phyloP scores from a whole-genome alignment of 2,113 vertebrate species.

The Sapajus apella region DNA sequence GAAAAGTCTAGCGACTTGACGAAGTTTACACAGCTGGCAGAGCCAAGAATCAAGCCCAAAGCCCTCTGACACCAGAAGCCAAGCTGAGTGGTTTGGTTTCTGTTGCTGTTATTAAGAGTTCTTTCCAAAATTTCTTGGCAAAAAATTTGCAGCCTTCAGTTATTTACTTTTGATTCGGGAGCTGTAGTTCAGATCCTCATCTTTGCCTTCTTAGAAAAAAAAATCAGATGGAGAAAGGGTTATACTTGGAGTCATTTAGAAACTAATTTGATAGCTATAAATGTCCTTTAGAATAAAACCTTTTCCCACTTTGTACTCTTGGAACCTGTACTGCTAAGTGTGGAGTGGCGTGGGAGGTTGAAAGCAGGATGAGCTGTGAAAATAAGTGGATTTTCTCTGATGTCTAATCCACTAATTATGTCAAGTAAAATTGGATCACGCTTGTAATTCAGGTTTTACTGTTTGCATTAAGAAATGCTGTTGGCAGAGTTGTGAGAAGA shows the following conservation, averaged over 20 bases:
- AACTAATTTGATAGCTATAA: slow-evolving; percentile 34
- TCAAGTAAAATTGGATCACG: slow-evolving; percentile 48
- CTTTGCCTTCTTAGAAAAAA: slow-evolving; percentile 26
- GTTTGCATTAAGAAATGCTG: slow-evolving; percentile 58
- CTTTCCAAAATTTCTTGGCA: neutral
- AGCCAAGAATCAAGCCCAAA: neutral
- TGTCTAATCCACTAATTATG: slow-evolving; percentile 64
- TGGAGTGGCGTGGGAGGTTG: neutral
- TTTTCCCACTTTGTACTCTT: slow-evolving; percentile 37
- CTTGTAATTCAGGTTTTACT: slow-evolving; percentile 54
- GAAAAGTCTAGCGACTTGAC: neutral
- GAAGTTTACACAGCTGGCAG: neutral
- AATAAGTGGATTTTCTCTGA: slow-evolving; percentile 66
- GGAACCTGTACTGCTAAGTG: slow-evolving; percentile 39
- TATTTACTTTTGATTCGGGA: neutral
- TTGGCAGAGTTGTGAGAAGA: slow-evolving; percentile 37
- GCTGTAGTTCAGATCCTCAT: neutral
- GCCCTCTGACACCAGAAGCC: neutral
- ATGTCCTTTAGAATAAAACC: slow-evolving; percentile 31
- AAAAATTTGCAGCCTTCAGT: neutral
- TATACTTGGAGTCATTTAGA: slow-evolving; percentile 48
- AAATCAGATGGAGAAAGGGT: neutral
- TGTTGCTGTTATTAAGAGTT: neutral
- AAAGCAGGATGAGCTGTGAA: slow-evolving; percentile 46
- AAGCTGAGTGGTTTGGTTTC: neutral